Conservation (phyloP, 2,797 vertebrate species). For the Spinus olivaceus region DNA sequence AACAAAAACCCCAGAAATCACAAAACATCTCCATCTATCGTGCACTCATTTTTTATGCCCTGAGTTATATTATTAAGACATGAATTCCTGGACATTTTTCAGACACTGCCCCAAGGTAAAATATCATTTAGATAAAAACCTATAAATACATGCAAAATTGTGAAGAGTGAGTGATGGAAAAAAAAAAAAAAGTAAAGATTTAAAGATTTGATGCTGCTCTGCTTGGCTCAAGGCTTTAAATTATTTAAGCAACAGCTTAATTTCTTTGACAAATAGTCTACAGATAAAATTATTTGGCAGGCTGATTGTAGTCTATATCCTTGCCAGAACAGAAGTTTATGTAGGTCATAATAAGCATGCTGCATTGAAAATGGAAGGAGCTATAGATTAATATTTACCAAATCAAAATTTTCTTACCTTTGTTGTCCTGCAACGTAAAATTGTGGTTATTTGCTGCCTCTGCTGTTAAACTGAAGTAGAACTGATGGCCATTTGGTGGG, state of each 20-base stretch:
- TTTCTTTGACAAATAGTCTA: conserved; percentile 52
- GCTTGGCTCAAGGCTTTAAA: conserved; percentile 38
- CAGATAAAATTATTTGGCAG: conserved; percentile 52
- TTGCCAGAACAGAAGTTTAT: not conserved
- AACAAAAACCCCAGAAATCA: not conserved
- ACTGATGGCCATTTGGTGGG: conserved; percentile 88
- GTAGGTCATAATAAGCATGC: not conserved
- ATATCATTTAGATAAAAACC: conserved; percentile 21
- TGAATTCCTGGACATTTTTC: not conserved
- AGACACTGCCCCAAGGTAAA: not conserved
- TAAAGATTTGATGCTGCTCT: not conserved
- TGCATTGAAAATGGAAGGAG: not conserved
- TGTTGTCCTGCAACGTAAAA: conserved; percentile 94
- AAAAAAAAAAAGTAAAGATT: not conserved
- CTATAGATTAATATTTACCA: not conserved
- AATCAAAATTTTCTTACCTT: conserved; percentile 75
- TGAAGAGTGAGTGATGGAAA: not conserved
- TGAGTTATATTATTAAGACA: not conserved
- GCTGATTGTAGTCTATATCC: conserved; percentile 9
- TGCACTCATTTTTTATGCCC: not conserved
- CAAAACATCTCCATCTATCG: not conserved
- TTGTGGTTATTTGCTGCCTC: conserved; percentile 87
- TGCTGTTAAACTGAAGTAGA: conserved; percentile 86
- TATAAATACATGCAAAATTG: not conserved
- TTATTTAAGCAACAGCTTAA: conserved; percentile 55